Conservation (phyloP, 2,113 vertebrate species). For the Crotalus horridus region DNA sequence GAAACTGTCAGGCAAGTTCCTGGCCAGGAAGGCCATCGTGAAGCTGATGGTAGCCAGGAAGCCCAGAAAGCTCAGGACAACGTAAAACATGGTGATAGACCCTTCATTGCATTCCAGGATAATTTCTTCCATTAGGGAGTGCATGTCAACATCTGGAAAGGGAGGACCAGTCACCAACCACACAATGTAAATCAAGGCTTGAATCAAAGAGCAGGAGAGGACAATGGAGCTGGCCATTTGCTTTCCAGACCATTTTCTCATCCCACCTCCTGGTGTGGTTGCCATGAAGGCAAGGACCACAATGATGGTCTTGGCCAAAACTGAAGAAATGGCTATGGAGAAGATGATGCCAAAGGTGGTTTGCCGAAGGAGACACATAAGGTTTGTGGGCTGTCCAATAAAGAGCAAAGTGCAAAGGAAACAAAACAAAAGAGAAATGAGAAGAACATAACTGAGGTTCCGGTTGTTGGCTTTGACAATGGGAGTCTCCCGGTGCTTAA, state of each 20-base stretch:
- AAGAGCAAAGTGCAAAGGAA: background rate
- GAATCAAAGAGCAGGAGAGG: background rate
- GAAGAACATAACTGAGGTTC: background rate
- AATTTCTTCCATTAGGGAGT: background rate
- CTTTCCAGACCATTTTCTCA: background rate
- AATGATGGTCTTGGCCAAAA: background rate
- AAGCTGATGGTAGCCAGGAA: background rate
- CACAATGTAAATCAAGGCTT: background rate
- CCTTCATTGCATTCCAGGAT: background rate
- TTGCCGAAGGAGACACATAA: background rate
- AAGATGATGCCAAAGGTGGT: background rate
- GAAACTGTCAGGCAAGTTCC: background rate
- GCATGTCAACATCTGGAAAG: background rate
- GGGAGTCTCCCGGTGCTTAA: background rate
- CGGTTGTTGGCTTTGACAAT: background rate
- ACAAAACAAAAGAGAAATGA: background rate
- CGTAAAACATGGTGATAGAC: background rate
- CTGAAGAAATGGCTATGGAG: background rate
- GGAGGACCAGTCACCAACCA: background rate
- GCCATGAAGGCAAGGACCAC: background rate
- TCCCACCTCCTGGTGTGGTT: background rate
- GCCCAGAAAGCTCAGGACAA: background rate
- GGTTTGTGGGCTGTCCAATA: background rate
- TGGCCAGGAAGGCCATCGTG: background rate
- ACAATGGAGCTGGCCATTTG: background rate